Evolutionary conservation across 2,797 vertebrate species (phyloP), one percentile per base, ranked within the genome.

Genomic region (Anguilla marmorata): DNA sequence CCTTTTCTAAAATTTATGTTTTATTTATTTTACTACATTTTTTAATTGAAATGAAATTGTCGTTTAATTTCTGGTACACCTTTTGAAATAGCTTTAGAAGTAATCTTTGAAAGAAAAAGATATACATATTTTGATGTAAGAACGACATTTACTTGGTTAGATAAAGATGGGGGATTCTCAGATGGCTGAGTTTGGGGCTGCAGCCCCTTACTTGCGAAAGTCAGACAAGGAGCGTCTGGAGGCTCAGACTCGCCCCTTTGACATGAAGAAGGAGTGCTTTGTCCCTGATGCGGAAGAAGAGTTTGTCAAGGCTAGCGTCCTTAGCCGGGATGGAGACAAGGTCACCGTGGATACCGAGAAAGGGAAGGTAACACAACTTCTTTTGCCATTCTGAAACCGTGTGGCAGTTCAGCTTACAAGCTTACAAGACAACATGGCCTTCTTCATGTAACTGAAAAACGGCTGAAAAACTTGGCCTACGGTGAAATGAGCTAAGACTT

Each of bases 261-360:
- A 98, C 92, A 95, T 98, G 94, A 98, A 98, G 94, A 98, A 96
- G 89, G 96, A 97, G 7, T 96, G 97, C 63, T 98, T 97, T 0
- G 97, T 98, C 27, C 96, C 96, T 0, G 97, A 98, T 88, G 90
- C 95, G 27, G 97, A 96, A 87, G 95, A 96, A 12, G 97, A 98
- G 89, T 98, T 89, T 0, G 93, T 97, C 56, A 98, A 97, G 86
- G 97, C 95, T 30, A 92, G 94, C 4, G 27, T 98, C 0, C 0
- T 89, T 24, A 96, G 93, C 90, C 95, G 96, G 45, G 97, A 98
- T 0, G 97, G 97, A 88, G 96, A 96, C 91, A 97, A 96, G 92
- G 91, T 95, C 94, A 98, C 97, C 0, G 97, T 87, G 0, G 88
- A 97, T 0, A 98, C 96, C 0, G 96, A 97, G 83, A 86, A 90